Evolutionary conservation across 1,140 invertebrate species (phyloP).

Genomic region (Drosophila parabipectinata): DNA sequence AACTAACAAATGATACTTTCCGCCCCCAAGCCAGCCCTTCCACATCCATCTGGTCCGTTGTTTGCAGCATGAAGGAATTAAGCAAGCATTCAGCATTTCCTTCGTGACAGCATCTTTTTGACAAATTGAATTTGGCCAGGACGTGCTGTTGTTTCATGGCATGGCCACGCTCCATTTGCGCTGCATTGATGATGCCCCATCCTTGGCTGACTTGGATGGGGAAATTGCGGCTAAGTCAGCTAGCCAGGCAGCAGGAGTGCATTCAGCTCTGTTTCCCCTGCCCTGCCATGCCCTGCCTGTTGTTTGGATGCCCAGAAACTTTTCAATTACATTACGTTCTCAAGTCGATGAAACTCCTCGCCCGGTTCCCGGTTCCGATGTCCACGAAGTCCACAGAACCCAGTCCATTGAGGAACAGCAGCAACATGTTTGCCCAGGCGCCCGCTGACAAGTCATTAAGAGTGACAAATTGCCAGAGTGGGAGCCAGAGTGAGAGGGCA

Average conservation of each 20-base stretch:
- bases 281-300: constrained; percentile 11
- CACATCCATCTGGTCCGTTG: constrained; percentile 2
- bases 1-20: constrained; percentile 61
- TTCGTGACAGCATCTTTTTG: constrained; percentile 79
- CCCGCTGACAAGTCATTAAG: constrained; percentile 77
- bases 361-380: too few relatives aligned
- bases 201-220: background rate
- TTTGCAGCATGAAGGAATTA: constrained; percentile 58
- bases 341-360: constrained; percentile 51
- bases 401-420: background rate
- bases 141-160: constrained; percentile 79
- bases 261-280: constrained; percentile 6
- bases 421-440: constrained; percentile 49
- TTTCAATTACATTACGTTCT: constrained; percentile 77
- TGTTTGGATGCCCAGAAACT: constrained; percentile 48
- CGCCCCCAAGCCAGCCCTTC: background rate
- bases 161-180: constrained; percentile 67
- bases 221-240: constrained; percentile 39
- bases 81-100: constrained; percentile 76
- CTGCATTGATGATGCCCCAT: constrained; percentile 61
- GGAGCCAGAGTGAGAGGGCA: background rate
- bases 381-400: background rate
- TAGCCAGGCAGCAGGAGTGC: constrained; percentile 7
- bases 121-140: constrained; percentile 76
- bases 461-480: constrained; percentile 69